A percentile compares a stretch with the other conserved stretches of the same genome.
Evolutionary conservation across 1,140 invertebrate species (phyloP).

Genomic region (Antheraea pernyi): DNA sequence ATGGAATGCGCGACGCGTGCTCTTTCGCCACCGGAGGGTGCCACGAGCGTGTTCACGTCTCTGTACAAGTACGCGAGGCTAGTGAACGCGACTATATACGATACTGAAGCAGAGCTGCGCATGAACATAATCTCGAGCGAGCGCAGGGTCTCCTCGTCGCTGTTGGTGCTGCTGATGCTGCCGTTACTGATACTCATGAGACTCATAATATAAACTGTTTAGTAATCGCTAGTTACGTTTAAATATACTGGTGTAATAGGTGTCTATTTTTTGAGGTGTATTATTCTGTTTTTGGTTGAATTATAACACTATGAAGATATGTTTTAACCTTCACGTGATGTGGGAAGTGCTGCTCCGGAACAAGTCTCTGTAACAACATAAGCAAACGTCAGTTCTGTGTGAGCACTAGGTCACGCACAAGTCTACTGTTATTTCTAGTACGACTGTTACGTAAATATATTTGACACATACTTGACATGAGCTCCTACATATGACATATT

Average conservation of each 20-base stretch:
- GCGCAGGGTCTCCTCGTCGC: not conserved
- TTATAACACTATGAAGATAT: no score
- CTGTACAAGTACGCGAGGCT: slow-evolving; percentile 43
- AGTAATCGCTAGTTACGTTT: no score
- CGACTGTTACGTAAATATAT: no score
- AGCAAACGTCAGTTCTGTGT: not conserved
- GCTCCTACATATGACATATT: no score
- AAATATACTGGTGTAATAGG: no score
- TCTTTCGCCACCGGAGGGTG: slow-evolving; percentile 19
- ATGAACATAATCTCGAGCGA: slow-evolving; percentile 24
- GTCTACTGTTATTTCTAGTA: no score
- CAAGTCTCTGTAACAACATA: not conserved
- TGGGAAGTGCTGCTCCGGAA: not conserved
- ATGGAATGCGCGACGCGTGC: slow-evolving; percentile 38
- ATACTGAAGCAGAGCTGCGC: slow-evolving; percentile 35
- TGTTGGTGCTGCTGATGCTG: not conserved
- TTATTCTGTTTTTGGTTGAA: not conserved
- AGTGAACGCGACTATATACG: slow-evolving; percentile 50
- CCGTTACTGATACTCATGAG: not conserved
- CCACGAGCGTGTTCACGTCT: slow-evolving; percentile 59
- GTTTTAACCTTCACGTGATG: not conserved
- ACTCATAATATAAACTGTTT: not conserved
- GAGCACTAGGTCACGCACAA: not conserved
- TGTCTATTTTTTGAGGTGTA: no score
- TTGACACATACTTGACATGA: no score